These are phyloP conservation scores for Apoda limacodes DNA, from an alignment of 2,888 invertebrate genomes.

Conservation along the genomic window DNA sequence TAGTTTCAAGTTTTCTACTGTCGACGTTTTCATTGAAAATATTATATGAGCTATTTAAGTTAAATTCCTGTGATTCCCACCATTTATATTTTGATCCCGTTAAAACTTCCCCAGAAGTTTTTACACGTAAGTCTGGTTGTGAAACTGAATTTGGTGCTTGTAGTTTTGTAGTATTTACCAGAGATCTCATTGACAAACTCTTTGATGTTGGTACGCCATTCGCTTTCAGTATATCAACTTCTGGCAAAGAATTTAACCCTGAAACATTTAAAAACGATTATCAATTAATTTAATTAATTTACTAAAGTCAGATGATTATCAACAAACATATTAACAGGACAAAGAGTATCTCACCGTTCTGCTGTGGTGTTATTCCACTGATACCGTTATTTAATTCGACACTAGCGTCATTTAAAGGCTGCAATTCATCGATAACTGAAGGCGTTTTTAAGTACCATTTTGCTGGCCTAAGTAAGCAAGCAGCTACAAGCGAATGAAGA, in stretches of 20 bases:
- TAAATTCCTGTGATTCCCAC: slow-evolving; percentile 70
- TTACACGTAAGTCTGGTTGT: slow-evolving; percentile 49
- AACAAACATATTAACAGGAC: not conserved
- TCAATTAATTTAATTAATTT: not conserved
- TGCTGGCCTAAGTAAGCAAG: slow-evolving; percentile 73
- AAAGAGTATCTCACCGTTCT: slow-evolving; percentile 29
- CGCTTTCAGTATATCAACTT: slow-evolving; percentile 28
- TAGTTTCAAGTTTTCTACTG: slow-evolving; percentile 24
- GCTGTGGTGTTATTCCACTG: slow-evolving; percentile 32
- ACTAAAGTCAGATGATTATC: no score
- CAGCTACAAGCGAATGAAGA: slow-evolving; percentile 71
- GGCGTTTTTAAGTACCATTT: slow-evolving; percentile 72
- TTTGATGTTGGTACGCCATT: slow-evolving; percentile 35
- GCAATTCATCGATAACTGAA: slow-evolving; percentile 36
- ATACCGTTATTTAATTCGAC: slow-evolving; percentile 42
- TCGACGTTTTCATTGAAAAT: slow-evolving; percentile 53
- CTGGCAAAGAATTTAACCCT: slow-evolving; percentile 32
- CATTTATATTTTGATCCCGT: slow-evolving; percentile 52
- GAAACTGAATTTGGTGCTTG: slow-evolving; percentile 51
- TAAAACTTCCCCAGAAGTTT: slow-evolving; percentile 30
- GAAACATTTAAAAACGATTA: slow-evolving; percentile 21
- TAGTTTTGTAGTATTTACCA: slow-evolving; percentile 34
- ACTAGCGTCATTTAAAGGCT: slow-evolving; percentile 38
- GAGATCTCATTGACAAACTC: slow-evolving; percentile 50
- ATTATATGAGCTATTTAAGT: slow-evolving; percentile 71